Evolutionary conservation across 2,797 vertebrate species (phyloP).

Genomic region (Enteromius argenteus): DNA sequence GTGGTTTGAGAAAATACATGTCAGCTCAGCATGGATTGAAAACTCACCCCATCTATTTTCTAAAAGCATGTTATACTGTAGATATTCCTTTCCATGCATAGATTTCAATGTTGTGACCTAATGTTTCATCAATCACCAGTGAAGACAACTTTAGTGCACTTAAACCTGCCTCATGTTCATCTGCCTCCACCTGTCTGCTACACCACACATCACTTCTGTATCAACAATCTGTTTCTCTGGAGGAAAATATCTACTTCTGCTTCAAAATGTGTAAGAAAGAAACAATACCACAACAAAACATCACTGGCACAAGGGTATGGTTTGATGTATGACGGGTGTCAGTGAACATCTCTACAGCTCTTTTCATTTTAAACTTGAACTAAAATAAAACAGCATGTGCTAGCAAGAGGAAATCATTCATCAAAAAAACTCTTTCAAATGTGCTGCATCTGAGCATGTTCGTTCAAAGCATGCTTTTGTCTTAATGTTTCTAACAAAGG

Average conservation of each 20-base stretch:
- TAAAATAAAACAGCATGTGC: background rate
- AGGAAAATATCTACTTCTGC: background rate
- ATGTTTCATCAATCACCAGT: too few relatives aligned
- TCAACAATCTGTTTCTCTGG: too few relatives aligned
- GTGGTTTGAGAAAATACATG: conserved; percentile 14
- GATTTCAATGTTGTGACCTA: background rate
- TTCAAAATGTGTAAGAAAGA: background rate
- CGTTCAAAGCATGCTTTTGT: background rate
- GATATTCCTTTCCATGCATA: background rate
- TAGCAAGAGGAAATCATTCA: background rate
- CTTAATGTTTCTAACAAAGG: too few relatives aligned
- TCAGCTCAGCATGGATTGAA: background rate
- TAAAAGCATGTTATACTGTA: background rate
- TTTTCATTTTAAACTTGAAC: background rate
- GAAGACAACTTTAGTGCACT: too few relatives aligned
- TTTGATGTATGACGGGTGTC: background rate
- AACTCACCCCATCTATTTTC: background rate
- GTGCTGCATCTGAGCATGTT: background rate
- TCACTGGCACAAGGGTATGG: background rate
- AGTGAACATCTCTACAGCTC: background rate
- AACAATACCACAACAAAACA: background rate
- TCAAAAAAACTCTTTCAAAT: background rate
- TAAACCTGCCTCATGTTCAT: too few relatives aligned
- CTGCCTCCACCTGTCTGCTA: too few relatives aligned
- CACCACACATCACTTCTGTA: too few relatives aligned